phyloP scores from a whole-genome alignment of 1,140 invertebrate genomes.

The Drosophila rhopaloa region DNA sequence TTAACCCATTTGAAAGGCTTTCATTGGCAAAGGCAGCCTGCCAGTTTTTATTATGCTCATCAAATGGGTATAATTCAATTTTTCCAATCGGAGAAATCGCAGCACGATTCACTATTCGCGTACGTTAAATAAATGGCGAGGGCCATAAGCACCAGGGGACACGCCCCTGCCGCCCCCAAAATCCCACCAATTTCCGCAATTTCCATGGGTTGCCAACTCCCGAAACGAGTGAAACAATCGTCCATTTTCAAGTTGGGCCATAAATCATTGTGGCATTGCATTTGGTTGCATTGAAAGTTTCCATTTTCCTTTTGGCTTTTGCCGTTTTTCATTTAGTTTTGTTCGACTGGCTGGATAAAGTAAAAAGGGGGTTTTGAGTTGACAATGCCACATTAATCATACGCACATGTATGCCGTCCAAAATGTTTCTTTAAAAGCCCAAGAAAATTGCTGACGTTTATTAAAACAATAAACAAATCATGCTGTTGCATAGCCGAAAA shows the following conservation, averaged over 20 bases:
- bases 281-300: conserved; percentile 54
- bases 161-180: conserved; percentile 16
- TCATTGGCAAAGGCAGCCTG: conserved; percentile 48
- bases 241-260: conserved; percentile 50
- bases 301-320: conserved; percentile 20
- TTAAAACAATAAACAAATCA: conserved; percentile 81
- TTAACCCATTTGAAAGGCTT: conserved; percentile 18
- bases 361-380: conserved; percentile 28
- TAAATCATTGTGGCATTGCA: conserved; percentile 50
- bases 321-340: conserved; percentile 37
- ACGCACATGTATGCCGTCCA: conserved; percentile 23
- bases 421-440: conserved; percentile 71
- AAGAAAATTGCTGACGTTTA: conserved; percentile 72
- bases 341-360: conserved; percentile 24
- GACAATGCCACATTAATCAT: conserved; percentile 70
- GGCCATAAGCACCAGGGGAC: conserved; percentile 48
- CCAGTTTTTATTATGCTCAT: conserved; percentile 73
- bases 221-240: conserved; percentile 43
- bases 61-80: conserved; percentile 81
- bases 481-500: conserved; percentile 16
- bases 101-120: conserved; percentile 57
- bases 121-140: conserved; percentile 75
- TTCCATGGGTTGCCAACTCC: conserved; percentile 33
- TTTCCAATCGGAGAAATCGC: conserved; percentile 72
- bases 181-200: conserved; percentile 16